phyloP scores from a whole-genome alignment of 2,113 vertebrate genomes.

The Cephalopholis sonnerati region DNA sequence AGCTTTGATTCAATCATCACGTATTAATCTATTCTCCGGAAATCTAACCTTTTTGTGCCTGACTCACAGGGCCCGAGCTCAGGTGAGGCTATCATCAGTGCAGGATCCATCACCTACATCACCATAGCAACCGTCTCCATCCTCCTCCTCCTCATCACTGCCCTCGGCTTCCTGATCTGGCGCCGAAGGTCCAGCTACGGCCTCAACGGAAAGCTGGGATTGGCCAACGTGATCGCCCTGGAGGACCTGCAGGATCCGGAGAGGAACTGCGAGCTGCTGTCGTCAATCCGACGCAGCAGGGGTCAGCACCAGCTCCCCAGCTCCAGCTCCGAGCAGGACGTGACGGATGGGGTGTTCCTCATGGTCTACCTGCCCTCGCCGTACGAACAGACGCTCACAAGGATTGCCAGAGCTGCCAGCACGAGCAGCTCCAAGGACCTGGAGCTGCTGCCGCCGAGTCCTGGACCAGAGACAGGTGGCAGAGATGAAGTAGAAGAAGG shows the following conservation, averaged over 20 bases:
- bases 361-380: constrained; percentile 86
- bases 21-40: not conserved
- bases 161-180: constrained; percentile 58
- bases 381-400: constrained; percentile 89
- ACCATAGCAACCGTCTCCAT: constrained; percentile 61
- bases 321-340: constrained; percentile 71
- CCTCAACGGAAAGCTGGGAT: constrained; percentile 53
- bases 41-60: not conserved
- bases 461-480: constrained; percentile 29
- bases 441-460: constrained; percentile 63
- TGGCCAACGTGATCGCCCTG: constrained; percentile 87
- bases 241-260: constrained; percentile 80
- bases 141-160: constrained; percentile 65
- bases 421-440: constrained; percentile 69
- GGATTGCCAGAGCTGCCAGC: constrained; percentile 81
- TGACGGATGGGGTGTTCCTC: constrained; percentile 78
- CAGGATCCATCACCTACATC: constrained; percentile 50
- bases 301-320: constrained; percentile 54
- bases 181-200: constrained; percentile 72
- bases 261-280: constrained; percentile 78
- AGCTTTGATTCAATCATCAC: not conserved
- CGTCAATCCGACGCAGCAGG: constrained; percentile 63
- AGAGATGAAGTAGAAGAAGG: constrained; percentile 12
- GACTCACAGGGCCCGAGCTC: constrained; percentile 61
- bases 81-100: constrained; percentile 44